A percentile compares a stretch with the other conserved stretches of the same genome.
phyloP scores from a whole-genome alignment of 1,140 invertebrate species.

The Heterodera schachtii region DNA sequence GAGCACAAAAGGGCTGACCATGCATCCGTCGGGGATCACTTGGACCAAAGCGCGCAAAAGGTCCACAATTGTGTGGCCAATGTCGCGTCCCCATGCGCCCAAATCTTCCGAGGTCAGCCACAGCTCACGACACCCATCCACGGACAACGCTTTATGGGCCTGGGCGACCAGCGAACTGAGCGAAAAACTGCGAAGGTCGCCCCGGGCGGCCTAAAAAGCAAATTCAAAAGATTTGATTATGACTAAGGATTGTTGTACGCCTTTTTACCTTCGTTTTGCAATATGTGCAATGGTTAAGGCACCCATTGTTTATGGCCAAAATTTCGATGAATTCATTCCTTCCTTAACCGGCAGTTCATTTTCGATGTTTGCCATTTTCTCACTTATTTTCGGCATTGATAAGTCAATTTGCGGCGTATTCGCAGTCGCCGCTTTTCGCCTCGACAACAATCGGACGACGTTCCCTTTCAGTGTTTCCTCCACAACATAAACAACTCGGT shows the following conservation, averaged over 20 bases:
- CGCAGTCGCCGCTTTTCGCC: constrained; percentile 30
- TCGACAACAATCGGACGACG: constrained; percentile 52
- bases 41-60: constrained; percentile 83
- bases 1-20: constrained; percentile 43
- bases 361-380: constrained; percentile 70
- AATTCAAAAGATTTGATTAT: background rate
- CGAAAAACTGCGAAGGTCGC: constrained; percentile 89
- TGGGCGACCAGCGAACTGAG: constrained; percentile 72
- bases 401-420: constrained; percentile 14
- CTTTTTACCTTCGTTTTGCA: constrained; percentile 87
- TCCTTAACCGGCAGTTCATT: constrained; percentile 65
- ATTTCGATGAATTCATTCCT: constrained; percentile 96
- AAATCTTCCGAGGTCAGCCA: constrained; percentile 98
- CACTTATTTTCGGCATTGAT: constrained; percentile 70
- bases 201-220: constrained; percentile 73
- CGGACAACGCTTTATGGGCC: constrained; percentile 76
- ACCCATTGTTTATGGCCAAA: constrained; percentile 94
- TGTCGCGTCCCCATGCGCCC: constrained; percentile 92
- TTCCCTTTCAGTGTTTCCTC: constrained; percentile 92
- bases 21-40: constrained; percentile 84
- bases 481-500: constrained; percentile 84
- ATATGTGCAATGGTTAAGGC: constrained; percentile 96
- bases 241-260: background rate
- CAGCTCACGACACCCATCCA: constrained; percentile 91
- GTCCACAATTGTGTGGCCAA: constrained; percentile 79